phyloP scores from a whole-genome alignment of 2,113 vertebrate genomes.

The Polypterus senegalus region DNA sequence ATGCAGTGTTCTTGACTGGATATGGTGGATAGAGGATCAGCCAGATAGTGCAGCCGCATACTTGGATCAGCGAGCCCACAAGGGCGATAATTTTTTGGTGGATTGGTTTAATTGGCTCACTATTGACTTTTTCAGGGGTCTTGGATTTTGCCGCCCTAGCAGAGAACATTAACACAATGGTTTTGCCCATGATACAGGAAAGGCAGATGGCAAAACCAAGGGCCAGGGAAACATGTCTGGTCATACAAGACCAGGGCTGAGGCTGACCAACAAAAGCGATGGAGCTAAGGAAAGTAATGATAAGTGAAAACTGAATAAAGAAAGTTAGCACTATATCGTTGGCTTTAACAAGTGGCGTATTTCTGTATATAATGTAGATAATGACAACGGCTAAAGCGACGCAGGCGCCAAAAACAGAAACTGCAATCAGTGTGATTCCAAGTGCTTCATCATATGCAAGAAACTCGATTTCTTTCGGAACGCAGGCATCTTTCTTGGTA shows the following conservation, averaged over 20 bases:
- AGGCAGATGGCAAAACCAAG: constrained; percentile 61
- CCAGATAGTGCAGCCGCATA: constrained; percentile 49
- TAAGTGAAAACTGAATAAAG: constrained; percentile 52
- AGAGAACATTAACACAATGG: constrained; percentile 54
- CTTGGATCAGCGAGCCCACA: constrained; percentile 36
- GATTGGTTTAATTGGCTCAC: constrained; percentile 33
- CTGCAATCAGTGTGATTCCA: constrained; percentile 59
- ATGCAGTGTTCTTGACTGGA: constrained; percentile 58
- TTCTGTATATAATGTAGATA: constrained; percentile 45
- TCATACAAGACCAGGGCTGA: constrained; percentile 59
- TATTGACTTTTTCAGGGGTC: constrained; percentile 38
- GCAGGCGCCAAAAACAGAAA: constrained; percentile 58
- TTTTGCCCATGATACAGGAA: constrained; percentile 65
- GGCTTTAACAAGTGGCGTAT: constrained; percentile 54
- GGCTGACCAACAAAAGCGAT: constrained; percentile 62
- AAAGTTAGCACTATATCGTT: constrained; percentile 56
- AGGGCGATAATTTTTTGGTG: constrained; percentile 52
- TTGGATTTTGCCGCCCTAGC: constrained; percentile 52
- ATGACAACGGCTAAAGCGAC: constrained; percentile 40
- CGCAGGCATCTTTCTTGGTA: constrained; percentile 43
- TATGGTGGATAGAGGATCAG: constrained; percentile 50
- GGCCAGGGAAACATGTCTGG: constrained; percentile 57
- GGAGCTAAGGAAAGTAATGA: constrained; percentile 58
- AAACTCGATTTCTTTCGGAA: constrained; percentile 66
- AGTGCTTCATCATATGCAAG: constrained; percentile 61